A percentile compares a stretch with the other conserved stretches of the same genome.
These are phyloP conservation scores for Macaria notata DNA, from an alignment of 2,888 invertebrate genomes.

Conservation along the genomic window DNA sequence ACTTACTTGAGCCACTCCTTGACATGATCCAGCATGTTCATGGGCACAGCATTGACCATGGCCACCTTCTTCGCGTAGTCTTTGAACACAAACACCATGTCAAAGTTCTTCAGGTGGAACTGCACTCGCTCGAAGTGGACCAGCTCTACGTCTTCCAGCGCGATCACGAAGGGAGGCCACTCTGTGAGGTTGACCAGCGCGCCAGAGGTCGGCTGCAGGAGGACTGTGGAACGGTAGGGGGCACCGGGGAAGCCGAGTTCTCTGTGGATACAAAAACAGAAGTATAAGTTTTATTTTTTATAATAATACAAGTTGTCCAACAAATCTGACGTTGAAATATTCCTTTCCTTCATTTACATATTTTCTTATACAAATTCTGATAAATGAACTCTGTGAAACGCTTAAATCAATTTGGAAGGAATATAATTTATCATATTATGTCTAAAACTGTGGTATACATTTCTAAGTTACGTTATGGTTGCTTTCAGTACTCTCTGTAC, in stretches of 20 bases:
- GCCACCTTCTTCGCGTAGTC: conserved; percentile 97
- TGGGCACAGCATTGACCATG: conserved; percentile 99
- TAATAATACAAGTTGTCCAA: too few species aligned
- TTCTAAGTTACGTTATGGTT: too few species aligned
- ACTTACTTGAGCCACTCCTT: conserved; percentile 99
- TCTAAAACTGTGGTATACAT: too few species aligned
- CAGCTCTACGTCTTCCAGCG: conserved; percentile 97
- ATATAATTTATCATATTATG: too few species aligned
- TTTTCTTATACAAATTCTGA: too few species aligned
- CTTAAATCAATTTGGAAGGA: too few species aligned
- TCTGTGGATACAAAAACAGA: conserved; percentile 59
- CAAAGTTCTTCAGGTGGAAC: conserved; percentile 99
- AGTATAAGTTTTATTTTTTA: too few species aligned
- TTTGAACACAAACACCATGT: conserved; percentile 99
- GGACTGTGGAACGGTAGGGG: conserved; percentile 97
- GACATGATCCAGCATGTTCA: conserved; percentile 99
- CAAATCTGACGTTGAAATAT: too few species aligned
- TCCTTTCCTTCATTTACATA: too few species aligned
- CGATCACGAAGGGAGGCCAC: conserved; percentile 99
- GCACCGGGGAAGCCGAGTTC: conserved; percentile 99
- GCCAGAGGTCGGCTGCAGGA: conserved; percentile 98
- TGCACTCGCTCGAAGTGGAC: conserved; percentile 99
- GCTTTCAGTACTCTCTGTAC: too few species aligned
- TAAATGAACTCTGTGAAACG: too few species aligned
- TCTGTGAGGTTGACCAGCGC: conserved; percentile 98